Base-by-base conservation (phyloP, 2,113 vertebrate genomes). In the Melanerpes formicivorus region DNA sequence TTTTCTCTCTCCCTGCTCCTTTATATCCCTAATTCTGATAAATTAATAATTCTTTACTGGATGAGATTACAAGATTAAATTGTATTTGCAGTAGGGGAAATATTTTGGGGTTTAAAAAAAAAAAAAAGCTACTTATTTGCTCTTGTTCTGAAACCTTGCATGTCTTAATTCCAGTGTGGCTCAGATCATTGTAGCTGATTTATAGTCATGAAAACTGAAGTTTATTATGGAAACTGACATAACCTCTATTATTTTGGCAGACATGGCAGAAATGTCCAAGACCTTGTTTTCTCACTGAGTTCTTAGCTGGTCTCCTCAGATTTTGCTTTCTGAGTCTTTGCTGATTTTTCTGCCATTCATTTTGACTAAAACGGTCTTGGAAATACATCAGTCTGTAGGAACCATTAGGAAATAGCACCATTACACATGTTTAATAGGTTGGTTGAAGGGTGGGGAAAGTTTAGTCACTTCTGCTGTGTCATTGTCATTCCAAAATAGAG, bases 171-270 rank as follows among this genome's bases (percentile, higher is more conserved):
- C 95, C 66, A 95, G 72, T 46, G 76, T 84, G 80, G 37, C 95
- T 64, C 71, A 84, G 72, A 73, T 93, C 29, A 42, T 93, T 73
- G 90, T 67, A 93, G 78, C 72, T 86, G 69, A 93, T 62, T 82
- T 95, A 56, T 23, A 95, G 48, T 82, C 79, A 55, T 9, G 71
- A 96, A 94, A 84, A 93, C 67, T 95, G 90, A 67, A 29, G 65
- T 96, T 97, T 91, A 92, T 93, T 93, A 88, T 83, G 95, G 94
- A 96, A 97, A 97, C 70, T 96, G 95, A 96, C 86, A 96, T 88
- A 94, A 66, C 82, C 56, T 90, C 84, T 94, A 64, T 94, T 92
- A 73, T 90, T 96, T 44, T 70, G 94, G 81, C 72, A 95, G 59
- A 77, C 70, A 50, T 58, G 66, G 32, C 50, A 83, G 87, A 95